Percentiles rank a stretch among this genome's conserved stretches.
These are phyloP conservation scores for Trichonephila clavipes DNA, from an alignment of 1,140 invertebrate genomes.

Conservation along the genomic window DNA sequence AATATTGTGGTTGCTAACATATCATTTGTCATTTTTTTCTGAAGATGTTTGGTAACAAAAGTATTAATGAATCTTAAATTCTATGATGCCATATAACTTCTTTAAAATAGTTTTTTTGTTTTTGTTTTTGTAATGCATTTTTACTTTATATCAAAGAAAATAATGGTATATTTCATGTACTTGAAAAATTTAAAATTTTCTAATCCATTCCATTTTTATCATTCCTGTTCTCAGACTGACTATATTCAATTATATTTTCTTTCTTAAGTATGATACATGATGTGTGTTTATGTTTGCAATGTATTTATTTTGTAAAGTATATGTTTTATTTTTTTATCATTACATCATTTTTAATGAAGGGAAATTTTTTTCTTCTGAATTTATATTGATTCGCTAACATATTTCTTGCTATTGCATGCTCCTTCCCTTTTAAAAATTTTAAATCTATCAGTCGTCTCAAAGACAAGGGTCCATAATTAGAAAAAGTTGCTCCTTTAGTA, in stretches of 20 bases:
- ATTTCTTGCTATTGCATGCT: conserved; percentile 59
- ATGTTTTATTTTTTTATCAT: neutral
- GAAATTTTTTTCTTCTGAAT: conserved; percentile 36
- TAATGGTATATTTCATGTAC: neutral
- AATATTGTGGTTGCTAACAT: conserved; percentile 35
- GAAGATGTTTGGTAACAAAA: neutral
- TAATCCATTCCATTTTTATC: conserved; percentile 4
- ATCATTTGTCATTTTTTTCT: conserved; percentile 16
- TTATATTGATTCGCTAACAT: conserved; percentile 63
- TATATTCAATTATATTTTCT: neutral
- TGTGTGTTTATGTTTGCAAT: neutral
- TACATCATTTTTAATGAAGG: conserved; percentile 1
- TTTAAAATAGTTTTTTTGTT: neutral
- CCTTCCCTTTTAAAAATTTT: conserved; percentile 67
- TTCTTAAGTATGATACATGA: neutral
- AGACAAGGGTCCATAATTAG: conserved; percentile 68
- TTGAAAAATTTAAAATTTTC: neutral
- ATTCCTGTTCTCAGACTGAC: neutral
- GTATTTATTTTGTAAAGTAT: conserved; percentile 7
- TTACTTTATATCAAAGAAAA: neutral
- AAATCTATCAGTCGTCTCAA: conserved; percentile 53
- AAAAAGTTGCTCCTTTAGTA: conserved; percentile 49
- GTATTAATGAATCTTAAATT: neutral
- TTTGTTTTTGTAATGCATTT: neutral
- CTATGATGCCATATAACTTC: neutral